Percentiles rank a stretch among this genome's conserved stretches.
phyloP scores from a whole-genome alignment of 2,797 vertebrate genomes.

The Periparus ater region DNA sequence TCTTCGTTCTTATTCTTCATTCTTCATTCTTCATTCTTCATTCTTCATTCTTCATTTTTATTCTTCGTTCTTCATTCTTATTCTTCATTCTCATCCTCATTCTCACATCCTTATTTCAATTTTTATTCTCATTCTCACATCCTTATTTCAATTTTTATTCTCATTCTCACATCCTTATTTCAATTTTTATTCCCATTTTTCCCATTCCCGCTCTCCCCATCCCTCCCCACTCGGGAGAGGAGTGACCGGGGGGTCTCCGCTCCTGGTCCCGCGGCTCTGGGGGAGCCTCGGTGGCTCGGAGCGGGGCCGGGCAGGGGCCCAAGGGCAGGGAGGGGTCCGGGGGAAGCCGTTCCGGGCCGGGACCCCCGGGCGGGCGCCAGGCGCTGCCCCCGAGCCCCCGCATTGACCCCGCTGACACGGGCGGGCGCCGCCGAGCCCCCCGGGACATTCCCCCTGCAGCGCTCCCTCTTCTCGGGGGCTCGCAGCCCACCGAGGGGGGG shows the following conservation, averaged over 20 bases:
- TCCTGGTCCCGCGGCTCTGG: too few species aligned
- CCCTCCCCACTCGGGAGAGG: neutral
- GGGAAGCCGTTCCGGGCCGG: conserved; percentile 1
- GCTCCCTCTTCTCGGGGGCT: neutral
- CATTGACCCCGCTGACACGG: conserved; percentile 85
- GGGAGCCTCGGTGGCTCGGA: fast-evolving
- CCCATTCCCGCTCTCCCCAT: fast-evolving
- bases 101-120: too few species aligned
- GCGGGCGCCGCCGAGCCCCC: conserved; percentile 47
- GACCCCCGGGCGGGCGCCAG: conserved; percentile 74
- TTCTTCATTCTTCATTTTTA: too few species aligned
- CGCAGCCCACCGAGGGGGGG: neutral
- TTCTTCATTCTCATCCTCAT: too few species aligned
- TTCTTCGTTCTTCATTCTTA: too few species aligned
- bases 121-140: neutral
- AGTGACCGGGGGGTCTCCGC: neutral
- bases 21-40: too few species aligned
- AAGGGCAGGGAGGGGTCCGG: neutral
- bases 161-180: neutral
- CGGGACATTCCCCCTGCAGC: neutral
- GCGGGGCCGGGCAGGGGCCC: neutral
- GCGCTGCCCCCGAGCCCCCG: conserved; percentile 75
- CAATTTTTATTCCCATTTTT: too few species aligned
- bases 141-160: too few species aligned
- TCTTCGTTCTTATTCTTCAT: too few species aligned